phyloP scores from a whole-genome alignment of 2,113 vertebrate species.

The Enhydra lutris region DNA sequence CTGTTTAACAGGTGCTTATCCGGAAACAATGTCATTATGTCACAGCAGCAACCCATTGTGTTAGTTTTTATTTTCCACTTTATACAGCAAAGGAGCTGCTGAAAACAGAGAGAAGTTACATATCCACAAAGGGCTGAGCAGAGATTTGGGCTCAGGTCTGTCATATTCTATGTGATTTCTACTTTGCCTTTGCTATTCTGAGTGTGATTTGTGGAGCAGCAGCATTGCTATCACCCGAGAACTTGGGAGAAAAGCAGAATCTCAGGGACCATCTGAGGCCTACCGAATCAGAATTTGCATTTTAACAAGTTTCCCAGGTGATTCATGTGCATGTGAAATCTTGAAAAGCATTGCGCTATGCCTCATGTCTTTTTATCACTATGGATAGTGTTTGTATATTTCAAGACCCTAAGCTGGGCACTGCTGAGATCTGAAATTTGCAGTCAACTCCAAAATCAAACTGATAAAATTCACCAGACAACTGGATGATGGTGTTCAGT shows the following conservation, averaged over 20 bases:
- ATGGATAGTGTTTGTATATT: neutral
- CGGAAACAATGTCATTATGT: neutral
- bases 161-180: neutral
- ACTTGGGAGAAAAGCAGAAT: neutral
- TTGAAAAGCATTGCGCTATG: neutral
- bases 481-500: neutral
- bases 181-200: neutral
- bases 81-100: neutral
- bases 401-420: neutral
- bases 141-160: neutral
- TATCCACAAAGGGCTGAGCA: neutral
- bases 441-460: neutral
- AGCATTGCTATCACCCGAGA: fast-evolving
- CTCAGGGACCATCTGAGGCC: neutral
- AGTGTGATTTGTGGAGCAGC: fast-evolving
- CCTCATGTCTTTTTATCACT: neutral
- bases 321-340: neutral
- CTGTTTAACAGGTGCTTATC: neutral
- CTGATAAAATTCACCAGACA: neutral
- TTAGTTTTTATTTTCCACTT: neutral
- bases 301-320: neutral
- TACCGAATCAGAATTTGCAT: neutral
- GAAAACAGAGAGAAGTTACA: neutral
- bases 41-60: neutral
- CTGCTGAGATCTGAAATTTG: neutral